Evolutionary conservation across 2,797 vertebrate genomes (phyloP), one percentile per base, ranked within the genome.

Genomic region (Hydrolagus colliei): DNA sequence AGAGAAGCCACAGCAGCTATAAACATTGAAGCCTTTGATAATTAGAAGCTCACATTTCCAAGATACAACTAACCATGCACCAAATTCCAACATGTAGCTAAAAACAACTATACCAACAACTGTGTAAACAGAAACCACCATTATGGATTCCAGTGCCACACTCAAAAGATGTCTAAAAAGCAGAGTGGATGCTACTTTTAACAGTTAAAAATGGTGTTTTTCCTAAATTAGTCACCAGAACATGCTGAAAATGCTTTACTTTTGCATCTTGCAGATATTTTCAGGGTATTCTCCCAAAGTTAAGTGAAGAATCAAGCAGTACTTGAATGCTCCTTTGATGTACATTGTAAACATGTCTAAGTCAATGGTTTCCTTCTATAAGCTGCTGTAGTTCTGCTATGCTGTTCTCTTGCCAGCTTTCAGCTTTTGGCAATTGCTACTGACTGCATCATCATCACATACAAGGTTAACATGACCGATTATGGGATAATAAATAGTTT

Each of bases 81-180:
- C 86, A 93, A 93, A 96, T 95, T 94, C 94, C 93, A 92, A 90
- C 88, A 89, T 86, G 89, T 91, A 92, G 91, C 93, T 94, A 95
- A 96, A 95, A 95, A 94, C 94, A 95, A 95, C 89, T 89, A 91
- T 89, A 87, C 86, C 41, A 87, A 88, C 96, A 96, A 97, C 95
- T 96, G 95, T 92, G 93, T 93, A 94, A 96, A 96, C 94, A 95
- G 79, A 84, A 41, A 35, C 65, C 41, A 84, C 79, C 41, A 84
- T 71, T 71, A 16, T 71, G 52, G 63, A 52, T 84, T 84, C 79
- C 79, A 84, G 27, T 71, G 32, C 63, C 79, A 27, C 41, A 71
- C 63, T 84, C 35, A 84, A 84, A 84, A 84, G 79, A 84, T 84
- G 79, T 41, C 79, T 59, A 20, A 68, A 84, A 84, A 41, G 65